Percentiles rank a stretch among this genome's conserved stretches.
Evolutionary conservation across 1,140 invertebrate genomes (phyloP).

Genomic region (Thaumetopoea pityocampa): DNA sequence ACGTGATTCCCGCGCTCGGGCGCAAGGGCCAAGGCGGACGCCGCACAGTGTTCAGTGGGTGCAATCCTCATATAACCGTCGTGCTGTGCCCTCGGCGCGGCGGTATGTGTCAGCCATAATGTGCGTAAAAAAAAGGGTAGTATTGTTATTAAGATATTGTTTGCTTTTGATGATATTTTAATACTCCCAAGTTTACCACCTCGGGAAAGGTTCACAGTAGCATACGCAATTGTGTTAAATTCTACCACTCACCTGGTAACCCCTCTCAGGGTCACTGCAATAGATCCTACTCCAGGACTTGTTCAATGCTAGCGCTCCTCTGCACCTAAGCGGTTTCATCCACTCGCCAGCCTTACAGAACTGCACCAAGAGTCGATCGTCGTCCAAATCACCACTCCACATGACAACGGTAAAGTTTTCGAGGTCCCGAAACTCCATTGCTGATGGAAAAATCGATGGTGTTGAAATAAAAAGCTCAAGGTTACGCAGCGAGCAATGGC

Average conservation of each 20-base stretch:
- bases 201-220: no score
- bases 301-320: constrained; percentile 77
- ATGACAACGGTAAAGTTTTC: constrained; percentile 84
- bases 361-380: constrained; percentile 81
- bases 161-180: no score
- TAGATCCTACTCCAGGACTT: constrained; percentile 59
- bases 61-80: no score
- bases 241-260: constrained; percentile 48
- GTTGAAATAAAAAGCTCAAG: background rate
- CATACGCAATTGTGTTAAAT: no score
- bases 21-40: no score
- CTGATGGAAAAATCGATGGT: constrained; percentile 46
- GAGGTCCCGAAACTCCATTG: constrained; percentile 84
- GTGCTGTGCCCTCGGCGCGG: no score
- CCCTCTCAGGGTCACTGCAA: constrained; percentile 54
- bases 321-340: constrained; percentile 83
- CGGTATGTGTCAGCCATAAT: no score
- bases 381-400: constrained; percentile 88
- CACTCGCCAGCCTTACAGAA: constrained; percentile 76
- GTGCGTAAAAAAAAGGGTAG: no score
- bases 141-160: no score
- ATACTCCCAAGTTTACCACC: no score
- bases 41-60: no score
- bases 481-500: background rate
- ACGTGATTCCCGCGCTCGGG: no score